Conservation (phyloP, 1,140 invertebrate genomes). For the Ganaspis sp. region DNA sequence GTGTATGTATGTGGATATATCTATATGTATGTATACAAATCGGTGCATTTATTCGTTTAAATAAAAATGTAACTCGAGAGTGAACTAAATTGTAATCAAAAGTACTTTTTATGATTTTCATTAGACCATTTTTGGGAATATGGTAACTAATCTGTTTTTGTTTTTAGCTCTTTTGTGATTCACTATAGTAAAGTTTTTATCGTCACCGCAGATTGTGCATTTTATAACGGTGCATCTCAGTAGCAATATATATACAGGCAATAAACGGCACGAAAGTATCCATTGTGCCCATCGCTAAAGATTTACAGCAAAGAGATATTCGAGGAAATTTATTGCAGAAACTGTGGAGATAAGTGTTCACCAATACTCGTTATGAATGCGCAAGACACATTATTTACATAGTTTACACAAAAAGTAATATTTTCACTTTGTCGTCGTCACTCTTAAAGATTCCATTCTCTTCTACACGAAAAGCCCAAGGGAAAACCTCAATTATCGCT, state of each 20-base stretch:
- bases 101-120: too few species aligned
- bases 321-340: conserved; percentile 10
- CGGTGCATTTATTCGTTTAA: too few species aligned
- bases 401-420: neutral
- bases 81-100: too few species aligned
- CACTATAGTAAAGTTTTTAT: neutral
- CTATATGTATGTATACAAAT: too few species aligned
- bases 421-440: neutral
- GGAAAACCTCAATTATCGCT: neutral
- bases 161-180: neutral
- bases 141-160: too few species aligned
- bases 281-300: conserved; percentile 19
- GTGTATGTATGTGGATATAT: too few species aligned
- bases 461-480: neutral
- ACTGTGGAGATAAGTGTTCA: neutral
- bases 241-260: conserved; percentile 3
- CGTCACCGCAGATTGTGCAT: neutral
- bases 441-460: neutral
- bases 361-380: neutral
- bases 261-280: conserved; percentile 20
- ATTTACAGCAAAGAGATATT: conserved; percentile 4
- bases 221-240: neutral
- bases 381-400: conserved; percentile 13
- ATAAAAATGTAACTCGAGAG: too few species aligned
- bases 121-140: too few species aligned